phyloP scores from a whole-genome alignment of 1,140 invertebrate genomes.

The Neotoxoptera formosana region DNA sequence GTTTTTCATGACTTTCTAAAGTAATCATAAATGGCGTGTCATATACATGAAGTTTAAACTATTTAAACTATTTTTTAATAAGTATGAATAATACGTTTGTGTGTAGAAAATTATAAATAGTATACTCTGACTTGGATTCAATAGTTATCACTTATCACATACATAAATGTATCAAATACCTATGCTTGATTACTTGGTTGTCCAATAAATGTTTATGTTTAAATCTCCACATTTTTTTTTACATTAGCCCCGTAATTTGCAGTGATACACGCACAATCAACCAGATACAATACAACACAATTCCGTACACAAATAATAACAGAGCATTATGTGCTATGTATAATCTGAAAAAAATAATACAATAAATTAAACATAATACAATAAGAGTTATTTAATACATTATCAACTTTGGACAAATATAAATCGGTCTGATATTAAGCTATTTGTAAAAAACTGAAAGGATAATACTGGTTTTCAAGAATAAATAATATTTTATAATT shows the following conservation, averaged over 20 bases:
- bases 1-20: background rate
- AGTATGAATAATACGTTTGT: background rate
- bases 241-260: background rate
- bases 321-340: background rate
- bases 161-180: too few species aligned
- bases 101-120: background rate
- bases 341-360: constrained; percentile 30
- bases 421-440: background rate
- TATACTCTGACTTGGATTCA: too few species aligned
- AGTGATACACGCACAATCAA: background rate
- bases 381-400: background rate
- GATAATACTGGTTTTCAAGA: background rate
- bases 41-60: background rate
- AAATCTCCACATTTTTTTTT: background rate
- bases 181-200: background rate
- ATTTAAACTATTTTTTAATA: background rate
- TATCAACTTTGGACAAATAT: background rate
- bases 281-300: background rate
- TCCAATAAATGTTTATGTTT: background rate
- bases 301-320: background rate
- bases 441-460: background rate
- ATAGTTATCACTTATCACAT: too few species aligned
- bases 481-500: too few species aligned
- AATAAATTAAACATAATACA: background rate
- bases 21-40: background rate